Conservation (phyloP, 2,888 invertebrate species). For the Meiosimyza platycephala region DNA sequence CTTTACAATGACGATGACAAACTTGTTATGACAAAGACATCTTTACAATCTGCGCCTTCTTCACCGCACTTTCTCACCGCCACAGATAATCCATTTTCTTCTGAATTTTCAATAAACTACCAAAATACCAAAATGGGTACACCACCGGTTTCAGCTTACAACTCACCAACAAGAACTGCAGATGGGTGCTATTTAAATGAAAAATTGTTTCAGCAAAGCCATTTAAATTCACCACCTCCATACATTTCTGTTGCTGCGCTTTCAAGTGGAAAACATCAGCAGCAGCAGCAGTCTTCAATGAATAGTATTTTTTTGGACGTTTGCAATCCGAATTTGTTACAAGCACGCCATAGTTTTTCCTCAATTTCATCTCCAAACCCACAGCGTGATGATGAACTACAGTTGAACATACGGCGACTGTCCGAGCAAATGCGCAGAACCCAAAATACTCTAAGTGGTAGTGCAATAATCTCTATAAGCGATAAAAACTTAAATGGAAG, state of each 20-base stretch:
- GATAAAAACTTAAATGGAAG: conserved; percentile 45
- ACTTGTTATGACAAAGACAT: conserved; percentile 33
- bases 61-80: conserved; percentile 55
- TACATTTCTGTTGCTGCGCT: conserved; percentile 38
- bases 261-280: conserved; percentile 27
- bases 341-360: conserved; percentile 64
- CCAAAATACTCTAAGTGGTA: conserved; percentile 39
- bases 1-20: conserved; percentile 49
- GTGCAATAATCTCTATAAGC: conserved; percentile 47
- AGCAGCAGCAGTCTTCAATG: conserved; percentile 17
- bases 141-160: conserved; percentile 49
- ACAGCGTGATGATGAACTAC: conserved; percentile 60
- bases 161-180: conserved; percentile 28
- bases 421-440: conserved; percentile 61
- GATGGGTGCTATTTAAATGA: conserved; percentile 5
- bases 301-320: conserved; percentile 55
- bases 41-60: conserved; percentile 57
- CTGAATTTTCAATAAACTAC: conserved; percentile 41
- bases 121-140: conserved; percentile 5
- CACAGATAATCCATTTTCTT: conserved; percentile 49
- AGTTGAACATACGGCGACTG: conserved; percentile 63
- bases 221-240: conserved; percentile 37
- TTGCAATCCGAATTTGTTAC: conserved; percentile 56
- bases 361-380: conserved; percentile 51
- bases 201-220: background rate